phyloP scores from a whole-genome alignment of 2,888 invertebrate species.

The Philonicus albiceps region DNA sequence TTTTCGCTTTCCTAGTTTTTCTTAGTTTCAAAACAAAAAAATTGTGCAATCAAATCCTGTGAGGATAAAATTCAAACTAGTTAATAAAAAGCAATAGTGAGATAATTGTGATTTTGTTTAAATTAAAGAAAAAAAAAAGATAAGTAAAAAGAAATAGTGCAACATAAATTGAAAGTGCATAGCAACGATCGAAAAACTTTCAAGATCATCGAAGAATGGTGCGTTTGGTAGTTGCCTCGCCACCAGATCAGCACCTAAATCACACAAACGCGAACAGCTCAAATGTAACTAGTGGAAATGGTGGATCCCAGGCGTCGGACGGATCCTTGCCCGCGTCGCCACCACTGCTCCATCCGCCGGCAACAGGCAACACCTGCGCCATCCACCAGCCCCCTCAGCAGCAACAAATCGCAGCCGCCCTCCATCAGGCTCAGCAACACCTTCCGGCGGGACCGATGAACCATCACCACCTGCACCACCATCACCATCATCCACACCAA shows the following conservation, averaged over 20 bases:
- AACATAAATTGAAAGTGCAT: slow-evolving; percentile 33
- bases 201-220: slow-evolving; percentile 54
- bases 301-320: slow-evolving; percentile 54
- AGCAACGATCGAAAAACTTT: slow-evolving; percentile 1
- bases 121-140: not conserved
- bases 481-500: slow-evolving; percentile 38
- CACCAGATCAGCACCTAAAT: slow-evolving; percentile 52
- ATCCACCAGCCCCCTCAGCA: slow-evolving; percentile 16
- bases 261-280: slow-evolving; percentile 46
- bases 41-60: slow-evolving; percentile 27
- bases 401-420: slow-evolving; percentile 4
- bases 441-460: slow-evolving; percentile 48
- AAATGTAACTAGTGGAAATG: slow-evolving; percentile 50
- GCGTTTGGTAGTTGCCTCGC: slow-evolving; percentile 59
- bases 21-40: not conserved
- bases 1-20: not conserved
- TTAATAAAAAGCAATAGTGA: not conserved
- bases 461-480: slow-evolving; percentile 51
- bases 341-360: slow-evolving; percentile 58
- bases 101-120: not conserved
- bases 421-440: slow-evolving; percentile 23
- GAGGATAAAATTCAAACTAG: slow-evolving; percentile 23
- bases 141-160: not conserved
- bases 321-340: slow-evolving; percentile 58
- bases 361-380: slow-evolving; percentile 48